Base-by-base conservation (phyloP, 2,888 invertebrate genomes). In the Microplitis manilae region DNA sequence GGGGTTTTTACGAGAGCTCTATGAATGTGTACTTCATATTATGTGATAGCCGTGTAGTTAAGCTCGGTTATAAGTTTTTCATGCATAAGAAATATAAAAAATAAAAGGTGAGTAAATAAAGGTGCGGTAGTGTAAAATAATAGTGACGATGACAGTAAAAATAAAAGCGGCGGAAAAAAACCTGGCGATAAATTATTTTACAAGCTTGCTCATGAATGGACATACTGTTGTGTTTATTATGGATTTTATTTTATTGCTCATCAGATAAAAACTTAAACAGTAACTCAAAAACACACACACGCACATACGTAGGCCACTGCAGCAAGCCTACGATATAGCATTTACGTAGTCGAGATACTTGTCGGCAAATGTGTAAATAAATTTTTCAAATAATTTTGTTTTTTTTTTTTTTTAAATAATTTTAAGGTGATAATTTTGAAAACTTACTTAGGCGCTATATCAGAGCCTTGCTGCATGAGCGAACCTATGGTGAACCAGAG, bases 401-500 rank as follows among this genome's bases (percentile, higher is more conserved):
- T n/a, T n/a, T n/a, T n/a, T n/a, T n/a, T n/a, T n/a, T n/a, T n/a
- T 13, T 70, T 15, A 7, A 61, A 38, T 50, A 67, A 50, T 68
- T 13, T 50, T 8, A 15, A 68, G 61, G 38, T 62, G 13, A 13
- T 20, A 64, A 61, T 30, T n/a, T 40, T 50, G 59, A 41, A 20
- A 38, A 94, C 95, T 94, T 94, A 95, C 95, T 95, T 95, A 91
- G 96, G 96, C 88, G 96, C 96, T 92, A 96, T 95, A 92, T 96
- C 96, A 91, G 95, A 96, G 91, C 96, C 96, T 92, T 96, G 96
- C 93, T 96, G 96, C 95, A 96, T 95, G 92, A 96, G 94, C 88
- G 96, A 95, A 89, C 96, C 95, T 90, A 97, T 96, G 91, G 96
- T 96, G 93, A 97, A 97, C 97, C 97, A 97, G 90, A 97, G 94